Percentiles rank a stretch among this genome's conserved stretches.
These are phyloP conservation scores for Uloborus plumipes DNA, from an alignment of 2,888 invertebrate genomes.

Conservation along the genomic window DNA sequence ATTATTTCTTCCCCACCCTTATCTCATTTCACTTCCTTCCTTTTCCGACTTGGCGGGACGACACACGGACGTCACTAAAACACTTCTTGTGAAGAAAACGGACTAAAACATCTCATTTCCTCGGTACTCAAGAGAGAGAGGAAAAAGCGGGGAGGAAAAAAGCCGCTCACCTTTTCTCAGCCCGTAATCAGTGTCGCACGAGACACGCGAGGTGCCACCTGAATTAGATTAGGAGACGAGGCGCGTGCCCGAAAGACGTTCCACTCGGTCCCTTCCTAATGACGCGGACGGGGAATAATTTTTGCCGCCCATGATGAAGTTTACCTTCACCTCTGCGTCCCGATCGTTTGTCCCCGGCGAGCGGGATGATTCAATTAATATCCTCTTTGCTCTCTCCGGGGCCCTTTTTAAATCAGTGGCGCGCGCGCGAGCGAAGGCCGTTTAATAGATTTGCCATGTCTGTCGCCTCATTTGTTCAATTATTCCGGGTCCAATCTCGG, in stretches of 20 bases:
- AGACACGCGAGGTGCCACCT: slow-evolving; percentile 35
- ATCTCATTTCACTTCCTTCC: background rate
- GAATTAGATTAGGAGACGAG: slow-evolving; percentile 45
- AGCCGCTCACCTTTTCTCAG: too few relatives aligned
- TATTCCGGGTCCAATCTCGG: slow-evolving; percentile 27
- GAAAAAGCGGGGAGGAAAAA: too few relatives aligned
- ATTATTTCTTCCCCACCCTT: slow-evolving; percentile 1
- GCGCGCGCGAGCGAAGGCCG: slow-evolving; percentile 24
- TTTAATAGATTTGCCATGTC: slow-evolving; percentile 52
- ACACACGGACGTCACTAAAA: too few relatives aligned
- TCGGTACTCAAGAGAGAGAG: background rate
- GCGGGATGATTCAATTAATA: slow-evolving; percentile 56
- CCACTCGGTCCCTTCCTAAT: slow-evolving; percentile 34
- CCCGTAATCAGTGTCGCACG: slow-evolving; percentile 40
- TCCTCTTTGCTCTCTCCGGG: slow-evolving; percentile 11
- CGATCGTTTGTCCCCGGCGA: background rate
- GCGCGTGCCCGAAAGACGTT: slow-evolving; percentile 1
- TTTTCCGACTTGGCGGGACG: background rate
- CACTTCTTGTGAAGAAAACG: background rate
- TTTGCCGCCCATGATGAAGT: slow-evolving; percentile 56
- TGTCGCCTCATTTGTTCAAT: slow-evolving; percentile 47
- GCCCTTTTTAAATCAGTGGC: slow-evolving; percentile 48
- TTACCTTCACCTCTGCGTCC: slow-evolving; percentile 37
- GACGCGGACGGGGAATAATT: slow-evolving; percentile 48
- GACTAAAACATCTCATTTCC: slow-evolving; percentile 58